These are phyloP conservation scores for Zeugodacus cucurbitae DNA, from an alignment of 1,140 invertebrate species.

Conservation along the genomic window DNA sequence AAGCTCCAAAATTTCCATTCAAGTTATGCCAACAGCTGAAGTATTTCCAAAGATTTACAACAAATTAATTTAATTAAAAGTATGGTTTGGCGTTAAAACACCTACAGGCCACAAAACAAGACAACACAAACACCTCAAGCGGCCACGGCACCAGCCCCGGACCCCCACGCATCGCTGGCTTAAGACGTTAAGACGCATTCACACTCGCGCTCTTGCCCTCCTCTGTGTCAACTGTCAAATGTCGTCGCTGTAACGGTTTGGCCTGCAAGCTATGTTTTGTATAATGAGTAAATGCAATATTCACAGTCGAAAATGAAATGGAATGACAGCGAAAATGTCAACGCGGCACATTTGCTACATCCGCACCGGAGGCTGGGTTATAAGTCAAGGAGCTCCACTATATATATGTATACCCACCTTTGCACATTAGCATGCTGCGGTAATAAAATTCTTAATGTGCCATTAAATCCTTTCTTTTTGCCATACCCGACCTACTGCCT, in stretches of 20 bases:
- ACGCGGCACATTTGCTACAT: conserved; percentile 2
- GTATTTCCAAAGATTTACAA: conserved; percentile 36
- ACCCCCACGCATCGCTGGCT: not conserved
- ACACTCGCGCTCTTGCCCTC: not conserved
- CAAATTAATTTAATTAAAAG: conserved; percentile 41
- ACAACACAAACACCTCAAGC: conserved; percentile 24
- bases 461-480: conserved; percentile 40
- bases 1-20: not conserved
- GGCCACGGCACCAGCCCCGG: not conserved
- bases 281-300: conserved; percentile 16
- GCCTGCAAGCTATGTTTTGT: not conserved
- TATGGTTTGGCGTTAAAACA: conserved; percentile 32
- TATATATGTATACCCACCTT: not conserved
- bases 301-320: conserved; percentile 31
- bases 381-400: not conserved
- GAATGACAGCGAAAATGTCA: conserved; percentile 39
- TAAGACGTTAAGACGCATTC: not conserved
- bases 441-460: conserved; percentile 42
- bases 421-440: not conserved
- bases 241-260: not conserved
- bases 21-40: not conserved
- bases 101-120: conserved; percentile 8
- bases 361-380: not conserved
- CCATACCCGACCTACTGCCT: not conserved
- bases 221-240: not conserved